Evolutionary conservation across 2,797 vertebrate genomes (phyloP), one percentile per base, ranked within the genome.

Genomic region (Pseudochirops corinnae): DNA sequence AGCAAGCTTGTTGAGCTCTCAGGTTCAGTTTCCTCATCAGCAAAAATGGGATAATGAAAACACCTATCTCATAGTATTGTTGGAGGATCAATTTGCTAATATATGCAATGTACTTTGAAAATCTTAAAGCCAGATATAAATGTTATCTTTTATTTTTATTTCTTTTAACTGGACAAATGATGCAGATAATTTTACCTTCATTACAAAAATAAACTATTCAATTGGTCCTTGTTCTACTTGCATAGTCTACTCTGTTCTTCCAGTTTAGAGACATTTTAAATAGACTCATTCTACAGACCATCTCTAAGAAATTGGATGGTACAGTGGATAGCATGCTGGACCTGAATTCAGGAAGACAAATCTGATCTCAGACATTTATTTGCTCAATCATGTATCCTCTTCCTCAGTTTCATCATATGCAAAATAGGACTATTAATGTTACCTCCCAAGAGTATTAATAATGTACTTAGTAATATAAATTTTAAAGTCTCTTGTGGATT

Each of bases 401-500:
- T 39, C n/a, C 3, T 46, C 24, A 46, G 18, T 46, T 82, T 39
- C 39, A 3, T 46, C 21, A 24, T 82, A 46, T 82, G 3, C 9
- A 82, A 46, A 82, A 46, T 82, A 46, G 0, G 9, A 5, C 4
- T 46, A 46, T 82, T 82, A 39, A 82, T 26, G 18, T 0, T 82
- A 46, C 5, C n/a, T 39, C 1, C 67, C n/a, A 74, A 39, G 67
- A n/a, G 6, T 46, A 82, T 46, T 82, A 82, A 82, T 7, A 21
- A 46, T 7, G 21, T 10, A 24, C 21, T 82, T 82, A 52, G 52
- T 52, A 52, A 52, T 52, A 52, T 2, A 52, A 52, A 98, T 98
- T 98, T 33, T 97, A 98, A 98, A 98, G 99, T 99, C 99, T 99
- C 99, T 99, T 99, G 98, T 99, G 99, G 99, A 99, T 99, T 99